Evolutionary conservation across 2,888 invertebrate species (phyloP), one percentile per base, ranked within the genome.

Genomic region (Macrostomum cliftonense): DNA sequence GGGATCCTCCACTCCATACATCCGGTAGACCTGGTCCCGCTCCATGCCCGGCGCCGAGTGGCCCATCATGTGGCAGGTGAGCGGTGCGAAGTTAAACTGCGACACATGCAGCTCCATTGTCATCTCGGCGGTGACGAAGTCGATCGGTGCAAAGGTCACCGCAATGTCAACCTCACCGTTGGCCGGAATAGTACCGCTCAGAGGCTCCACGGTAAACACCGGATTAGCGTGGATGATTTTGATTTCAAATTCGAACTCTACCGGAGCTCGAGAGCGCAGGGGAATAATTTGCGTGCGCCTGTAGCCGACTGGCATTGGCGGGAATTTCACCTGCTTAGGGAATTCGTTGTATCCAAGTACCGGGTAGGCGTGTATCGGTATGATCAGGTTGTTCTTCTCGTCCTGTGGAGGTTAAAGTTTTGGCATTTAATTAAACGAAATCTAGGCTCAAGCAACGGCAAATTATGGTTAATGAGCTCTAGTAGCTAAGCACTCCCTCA

Each of bases 291-390:
- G 55, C 13, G 60, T 59, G 28, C 28, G 28, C 52, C 42, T 39
- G 36, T 49, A 39, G 37, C 53, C 53, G n/a, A 53, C 20, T 12
- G 45, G 40, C 14, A 49, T 61, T 42, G 62, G 58, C 12, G 65
- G 60, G 52, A 69, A 69, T 39, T 57, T 60, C 46, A 63, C 59
- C 40, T 60, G 54, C 17, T 56, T 50, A 39, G 68, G 67, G 49
- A 68, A 68, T 28, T 63, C 62, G 44, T 61, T 59, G 7, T 63
- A 61, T 46, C 59, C 60, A 63, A 69, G 63, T 4, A 67, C 62
- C 38, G 69, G 69, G 49, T 68, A 69, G 14, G 65, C 67, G 59
- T 69, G 69, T 42, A 69, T 63, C 1, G 69, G 69, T 42, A 68
- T 62, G 4, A 67, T 52, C n/a, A 68, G 53, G 53, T 68, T 68